Evolutionary conservation across 64 coral and sea anemone genomes (phyloP), one percentile per base, ranked within the genome.

Genomic region (Acropora tenuis): DNA sequence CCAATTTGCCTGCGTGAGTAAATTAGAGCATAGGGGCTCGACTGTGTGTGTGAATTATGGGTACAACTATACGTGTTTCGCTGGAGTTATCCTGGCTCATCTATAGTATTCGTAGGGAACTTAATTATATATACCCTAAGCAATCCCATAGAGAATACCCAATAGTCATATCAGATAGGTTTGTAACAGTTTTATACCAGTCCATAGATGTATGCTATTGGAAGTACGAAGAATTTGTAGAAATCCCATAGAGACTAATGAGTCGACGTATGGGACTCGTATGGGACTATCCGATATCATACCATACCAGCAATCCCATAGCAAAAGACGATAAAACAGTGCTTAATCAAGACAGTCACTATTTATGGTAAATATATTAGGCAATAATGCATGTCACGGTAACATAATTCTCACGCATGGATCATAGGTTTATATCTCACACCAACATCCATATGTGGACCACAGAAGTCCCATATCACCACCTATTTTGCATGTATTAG

Each of bases 361-460:
- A 78, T 88, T 78, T 88, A 88, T 88, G 73, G 87, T 88, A 69
- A 60, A 89, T 89, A 89, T 89, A 76, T 53, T 41, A 47, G 87
- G 47, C 16, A 78, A 78, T 78, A 78, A 55, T 74, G 30, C 87
- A 89, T 89, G 63, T 68, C 47, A 77, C 59, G 61, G 7, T 53
- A 73, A 89, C 63, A 78, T 19, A 89, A 80, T 7, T 9, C 52
- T 42, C 46, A 72, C 48, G 79, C 13, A 89, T 89, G 41, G 48
- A 19, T 69, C 85, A 87, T 75, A 75, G 43, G 13, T 41, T 75
- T 30, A 30, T 30, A 30, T 71, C 72, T 65, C 49, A 86, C 72
- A 69, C 53, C 73, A 50, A 30, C 20, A 73, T 87, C 84, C 84
- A 87, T 48, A 87, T 74, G 73, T 87, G 65, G 84, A 74, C 68